Conservation (phyloP, 2,113 vertebrate genomes). For the Tragelaphus buxtoni region DNA sequence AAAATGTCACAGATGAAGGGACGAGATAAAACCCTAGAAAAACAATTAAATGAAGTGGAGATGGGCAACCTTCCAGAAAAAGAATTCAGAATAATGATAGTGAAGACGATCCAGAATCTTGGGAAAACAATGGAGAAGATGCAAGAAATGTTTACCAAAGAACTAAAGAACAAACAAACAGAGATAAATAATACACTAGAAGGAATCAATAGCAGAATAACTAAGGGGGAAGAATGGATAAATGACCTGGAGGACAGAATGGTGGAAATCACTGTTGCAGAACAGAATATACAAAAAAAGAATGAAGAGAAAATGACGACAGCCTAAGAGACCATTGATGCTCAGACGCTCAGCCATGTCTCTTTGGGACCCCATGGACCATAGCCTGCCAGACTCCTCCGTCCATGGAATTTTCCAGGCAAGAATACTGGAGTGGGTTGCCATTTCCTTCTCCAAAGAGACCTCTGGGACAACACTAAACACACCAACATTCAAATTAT, state of each 20-base stretch:
- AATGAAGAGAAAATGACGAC: background rate
- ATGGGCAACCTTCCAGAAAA: background rate
- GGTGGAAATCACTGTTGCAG: background rate
- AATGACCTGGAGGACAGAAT: background rate
- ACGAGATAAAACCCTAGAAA: background rate
- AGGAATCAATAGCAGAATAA: background rate
- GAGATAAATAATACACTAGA: background rate
- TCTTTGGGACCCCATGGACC: background rate
- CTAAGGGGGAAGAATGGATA: background rate
- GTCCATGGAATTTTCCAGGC: background rate
- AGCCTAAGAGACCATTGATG: background rate
- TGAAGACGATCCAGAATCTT: background rate
- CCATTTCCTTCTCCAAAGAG: background rate
- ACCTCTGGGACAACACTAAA: background rate
- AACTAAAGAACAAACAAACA: background rate
- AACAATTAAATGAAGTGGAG: background rate
- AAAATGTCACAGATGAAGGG: background rate
- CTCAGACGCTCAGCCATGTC: background rate
- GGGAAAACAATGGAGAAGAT: background rate
- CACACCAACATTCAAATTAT: background rate
- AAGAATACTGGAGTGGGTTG: background rate
- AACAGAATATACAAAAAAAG: background rate
- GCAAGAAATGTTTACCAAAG: background rate
- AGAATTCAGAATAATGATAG: background rate
- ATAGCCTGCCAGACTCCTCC: background rate